Evolutionary conservation across 1,140 invertebrate species (phyloP).

Genomic region (Drosophila bocki): DNA sequence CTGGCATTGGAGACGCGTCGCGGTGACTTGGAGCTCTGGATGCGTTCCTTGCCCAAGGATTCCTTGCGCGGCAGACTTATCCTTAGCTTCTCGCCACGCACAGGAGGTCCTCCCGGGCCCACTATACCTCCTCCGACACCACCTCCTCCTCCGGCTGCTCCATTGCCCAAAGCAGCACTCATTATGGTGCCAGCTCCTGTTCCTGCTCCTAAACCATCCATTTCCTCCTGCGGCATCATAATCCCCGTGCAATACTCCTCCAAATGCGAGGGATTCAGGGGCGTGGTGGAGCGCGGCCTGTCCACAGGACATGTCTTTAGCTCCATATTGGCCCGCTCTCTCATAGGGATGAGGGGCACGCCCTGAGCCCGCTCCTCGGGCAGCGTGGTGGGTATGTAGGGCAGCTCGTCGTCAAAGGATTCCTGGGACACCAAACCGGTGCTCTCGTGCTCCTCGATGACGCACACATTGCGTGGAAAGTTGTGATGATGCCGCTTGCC

Average conservation of each 20-base stretch:
- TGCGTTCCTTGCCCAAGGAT: conserved; percentile 72
- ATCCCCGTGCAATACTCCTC: conserved; percentile 89
- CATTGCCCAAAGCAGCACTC: conserved; percentile 15
- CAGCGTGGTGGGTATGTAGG: conserved; percentile 94
- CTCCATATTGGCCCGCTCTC: conserved; percentile 89
- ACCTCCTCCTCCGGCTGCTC: not conserved
- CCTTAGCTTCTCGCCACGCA: conserved; percentile 88
- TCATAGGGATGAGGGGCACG: conserved; percentile 92
- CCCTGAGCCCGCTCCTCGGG: conserved; percentile 93
- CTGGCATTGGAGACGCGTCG: conserved; percentile 85
- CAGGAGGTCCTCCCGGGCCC: conserved; percentile 17
- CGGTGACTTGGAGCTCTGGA: conserved; percentile 85
- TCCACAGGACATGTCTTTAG: conserved; percentile 93
- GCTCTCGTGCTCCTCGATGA: conserved; percentile 88
- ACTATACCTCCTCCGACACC: not conserved
- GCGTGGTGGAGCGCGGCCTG: conserved; percentile 93
- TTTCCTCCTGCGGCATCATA: conserved; percentile 79
- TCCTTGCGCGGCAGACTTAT: conserved; percentile 90
- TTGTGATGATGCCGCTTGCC: conserved; percentile 72
- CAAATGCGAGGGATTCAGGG: conserved; percentile 91
- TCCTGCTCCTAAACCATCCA: not conserved
- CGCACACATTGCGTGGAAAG: conserved; percentile 79
- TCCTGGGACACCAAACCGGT: conserved; percentile 92
- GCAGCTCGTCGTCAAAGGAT: conserved; percentile 94
- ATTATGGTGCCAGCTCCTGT: not conserved